These are phyloP conservation scores for Orientallactaga bullata DNA, from an alignment of 2,113 vertebrate genomes.

Conservation along the genomic window DNA sequence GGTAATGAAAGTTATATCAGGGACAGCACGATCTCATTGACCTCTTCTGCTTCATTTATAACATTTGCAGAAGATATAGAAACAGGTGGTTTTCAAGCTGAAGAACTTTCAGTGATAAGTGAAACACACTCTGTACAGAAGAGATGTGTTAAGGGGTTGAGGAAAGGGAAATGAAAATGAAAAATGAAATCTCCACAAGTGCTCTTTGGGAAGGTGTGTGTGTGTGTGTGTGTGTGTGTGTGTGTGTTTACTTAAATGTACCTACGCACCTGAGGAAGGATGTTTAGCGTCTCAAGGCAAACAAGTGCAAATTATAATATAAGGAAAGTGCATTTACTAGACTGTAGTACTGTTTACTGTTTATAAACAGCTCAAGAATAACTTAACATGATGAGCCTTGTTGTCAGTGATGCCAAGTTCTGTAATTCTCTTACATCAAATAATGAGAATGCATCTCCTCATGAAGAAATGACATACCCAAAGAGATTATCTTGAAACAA, in stretches of 20 bases:
- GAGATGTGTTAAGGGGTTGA: background rate
- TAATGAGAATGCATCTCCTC: background rate
- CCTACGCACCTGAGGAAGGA: background rate
- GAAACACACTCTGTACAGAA: background rate
- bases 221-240: background rate
- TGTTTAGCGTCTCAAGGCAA: background rate
- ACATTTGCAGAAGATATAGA: background rate
- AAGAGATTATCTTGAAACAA: background rate
- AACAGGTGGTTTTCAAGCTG: background rate
- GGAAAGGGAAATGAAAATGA: background rate
- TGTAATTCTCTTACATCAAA: background rate
- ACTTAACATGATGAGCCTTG: background rate
- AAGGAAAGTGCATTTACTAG: background rate
- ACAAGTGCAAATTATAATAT: background rate
- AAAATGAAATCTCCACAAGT: background rate
- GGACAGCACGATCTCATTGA: constrained; percentile 10
- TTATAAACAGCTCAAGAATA: background rate
- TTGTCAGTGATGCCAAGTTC: background rate
- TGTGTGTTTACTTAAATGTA: background rate
- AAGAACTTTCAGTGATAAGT: constrained; percentile 29
- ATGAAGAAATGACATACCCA: background rate
- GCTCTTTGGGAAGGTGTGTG: background rate
- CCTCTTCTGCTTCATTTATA: background rate
- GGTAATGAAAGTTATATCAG: constrained; percentile 64
- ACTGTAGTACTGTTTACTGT: background rate